These are phyloP conservation scores for Siderastrea siderea DNA, from an alignment of 92 coral and sea anemone species.

Conservation along the genomic window DNA sequence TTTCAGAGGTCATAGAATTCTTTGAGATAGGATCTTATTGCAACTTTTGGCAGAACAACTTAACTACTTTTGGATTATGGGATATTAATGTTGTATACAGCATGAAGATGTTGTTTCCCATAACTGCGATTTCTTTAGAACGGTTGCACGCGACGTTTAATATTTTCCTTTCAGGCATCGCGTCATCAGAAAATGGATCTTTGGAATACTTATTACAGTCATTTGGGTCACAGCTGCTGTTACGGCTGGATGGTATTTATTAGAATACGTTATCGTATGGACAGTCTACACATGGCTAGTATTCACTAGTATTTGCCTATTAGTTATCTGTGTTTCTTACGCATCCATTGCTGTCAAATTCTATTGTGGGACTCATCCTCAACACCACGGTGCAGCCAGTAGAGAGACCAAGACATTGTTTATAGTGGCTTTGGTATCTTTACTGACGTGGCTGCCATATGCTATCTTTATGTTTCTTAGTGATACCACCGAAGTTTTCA, in stretches of 20 bases:
- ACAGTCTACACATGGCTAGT: neutral
- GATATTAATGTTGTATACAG: rapidly evolving
- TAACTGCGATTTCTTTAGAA: neutral
- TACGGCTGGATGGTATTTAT: too few species aligned
- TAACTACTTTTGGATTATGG: neutral
- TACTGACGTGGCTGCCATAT: neutral
- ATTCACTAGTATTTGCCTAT: too few species aligned
- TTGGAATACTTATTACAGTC: neutral
- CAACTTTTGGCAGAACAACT: neutral
- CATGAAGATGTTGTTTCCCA: neutral
- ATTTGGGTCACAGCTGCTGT: neutral
- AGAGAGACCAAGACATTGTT: constrained; percentile 2
- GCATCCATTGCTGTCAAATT: neutral
- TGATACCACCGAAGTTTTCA: neutral
- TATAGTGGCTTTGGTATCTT: neutral
- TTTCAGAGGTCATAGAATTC: neutral
- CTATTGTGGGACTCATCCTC: neutral
- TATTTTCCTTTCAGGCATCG: neutral
- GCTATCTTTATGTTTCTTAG: neutral
- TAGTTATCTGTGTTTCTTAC: neutral
- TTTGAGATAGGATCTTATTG: neutral
- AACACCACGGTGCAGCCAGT: neutral
- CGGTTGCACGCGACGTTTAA: neutral
- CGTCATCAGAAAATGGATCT: neutral
- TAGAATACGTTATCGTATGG: neutral